phyloP scores from a whole-genome alignment of 2,797 vertebrate genomes.

The Caiman crocodilus region DNA sequence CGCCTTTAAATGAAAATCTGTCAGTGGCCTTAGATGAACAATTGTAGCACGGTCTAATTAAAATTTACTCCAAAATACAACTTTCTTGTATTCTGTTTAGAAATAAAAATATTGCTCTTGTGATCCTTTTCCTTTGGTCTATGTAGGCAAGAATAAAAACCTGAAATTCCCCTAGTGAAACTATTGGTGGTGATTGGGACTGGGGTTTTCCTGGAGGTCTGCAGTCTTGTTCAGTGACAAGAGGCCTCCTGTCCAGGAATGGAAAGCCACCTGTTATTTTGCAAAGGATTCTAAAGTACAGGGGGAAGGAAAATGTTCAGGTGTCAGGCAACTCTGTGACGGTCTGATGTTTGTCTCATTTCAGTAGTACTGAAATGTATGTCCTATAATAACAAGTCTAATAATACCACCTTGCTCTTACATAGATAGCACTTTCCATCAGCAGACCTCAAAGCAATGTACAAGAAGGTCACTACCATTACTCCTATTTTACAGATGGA shows the following conservation, averaged over 20 bases:
- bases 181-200: neutral
- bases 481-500: no score
- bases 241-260: neutral
- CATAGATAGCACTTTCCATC: no score
- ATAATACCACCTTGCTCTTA: no score
- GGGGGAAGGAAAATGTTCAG: neutral
- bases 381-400: no score
- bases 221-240: no score
- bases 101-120: neutral
- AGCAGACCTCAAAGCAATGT: no score
- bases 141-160: neutral
- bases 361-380: no score
- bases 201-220: neutral
- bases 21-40: neutral
- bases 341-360: no score
- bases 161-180: neutral
- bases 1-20: no score
- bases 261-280: neutral
- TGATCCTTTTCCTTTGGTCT: neutral
- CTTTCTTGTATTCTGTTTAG: neutral
- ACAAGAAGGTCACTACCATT: no score
- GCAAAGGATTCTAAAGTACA: neutral
- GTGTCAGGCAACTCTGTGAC: no score
- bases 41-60: neutral
- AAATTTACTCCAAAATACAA: neutral